Base-by-base conservation (phyloP, 2,797 vertebrate species). In the Lepilemur ruficaudatus region DNA sequence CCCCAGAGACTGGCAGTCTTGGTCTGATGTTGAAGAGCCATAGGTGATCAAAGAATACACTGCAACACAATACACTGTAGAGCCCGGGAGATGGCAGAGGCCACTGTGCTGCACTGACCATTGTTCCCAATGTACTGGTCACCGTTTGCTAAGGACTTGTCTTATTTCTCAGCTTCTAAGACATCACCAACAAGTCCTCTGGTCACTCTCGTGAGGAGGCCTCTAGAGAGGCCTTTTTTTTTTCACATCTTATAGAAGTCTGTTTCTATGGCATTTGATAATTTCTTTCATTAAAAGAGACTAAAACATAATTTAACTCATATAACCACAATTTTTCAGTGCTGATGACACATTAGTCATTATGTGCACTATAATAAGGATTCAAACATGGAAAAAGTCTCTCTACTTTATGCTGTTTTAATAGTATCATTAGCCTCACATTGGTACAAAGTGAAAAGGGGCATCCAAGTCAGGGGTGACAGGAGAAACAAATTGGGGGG, bases 291-390 rank as follows among this genome's bases (percentile, higher is more conserved):
- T 48, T 41, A 61, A n/a, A 79, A 25, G 43, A 93, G 35, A 70
- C 30, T 70, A 70, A 93, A 84, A 72, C 63, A 22, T 73, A 85
- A 88, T 79, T 86, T 52, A 63, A 65, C 20, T 91, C 35, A 91
- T 75, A 32, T 9, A 35, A 38, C 22, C 43, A 87, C 10, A 52
- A n/a, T 63, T 88, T 78, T 88, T 78, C 13, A 57, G 25, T 78
- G 63, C 14, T 91, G 69, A 76, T 35, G 73, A 81, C 28, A 50
- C 28, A 84, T 55, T 17, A 43, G 8, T 57, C n/a, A 65, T 30
- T 46, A 38, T 38, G 30, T 69, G 18, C n/a, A 28, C 8, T 50
- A 48, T n/a, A 63, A 4, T 50, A 41, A 46, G 50, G 32, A 70
- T 75, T 93, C 30, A 81, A 94, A 86, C 61, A 78, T 46, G 10